These are phyloP conservation scores for Smutsia temminckii DNA, from an alignment of 2,797 vertebrate genomes.

Conservation along the genomic window DNA sequence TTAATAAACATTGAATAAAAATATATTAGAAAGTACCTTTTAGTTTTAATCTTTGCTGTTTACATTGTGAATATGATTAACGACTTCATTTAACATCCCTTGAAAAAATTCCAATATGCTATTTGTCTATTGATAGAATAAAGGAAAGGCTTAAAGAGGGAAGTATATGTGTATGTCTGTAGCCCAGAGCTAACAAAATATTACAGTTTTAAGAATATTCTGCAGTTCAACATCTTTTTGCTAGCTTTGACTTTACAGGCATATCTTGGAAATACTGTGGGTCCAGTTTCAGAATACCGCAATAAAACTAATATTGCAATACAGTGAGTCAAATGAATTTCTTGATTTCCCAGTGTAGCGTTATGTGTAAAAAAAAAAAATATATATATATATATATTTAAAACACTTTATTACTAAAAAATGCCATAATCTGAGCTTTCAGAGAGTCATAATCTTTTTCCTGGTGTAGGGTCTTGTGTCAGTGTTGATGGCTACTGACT, in stretches of 20 bases:
- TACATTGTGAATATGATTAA: constrained; percentile 1
- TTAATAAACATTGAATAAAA: constrained; percentile 56
- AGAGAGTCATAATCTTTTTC: too few relatives aligned
- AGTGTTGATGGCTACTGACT: too few relatives aligned
- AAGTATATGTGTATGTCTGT: constrained; percentile 6
- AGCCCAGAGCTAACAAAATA: constrained; percentile 44
- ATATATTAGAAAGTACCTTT: constrained; percentile 28
- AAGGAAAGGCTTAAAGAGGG: constrained; percentile 22
- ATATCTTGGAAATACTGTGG: too few relatives aligned
- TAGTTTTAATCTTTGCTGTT: constrained; percentile 51
- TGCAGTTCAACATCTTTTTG: constrained; percentile 72
- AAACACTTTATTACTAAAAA: too few relatives aligned
- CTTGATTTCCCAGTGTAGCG: too few relatives aligned
- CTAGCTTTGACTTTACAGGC: constrained; percentile 72
- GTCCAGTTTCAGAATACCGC: too few relatives aligned
- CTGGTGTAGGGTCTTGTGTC: too few relatives aligned
- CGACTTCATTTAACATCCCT: constrained; percentile 47
- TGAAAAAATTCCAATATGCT: constrained; percentile 42
- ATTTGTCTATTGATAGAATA: constrained; percentile 15
- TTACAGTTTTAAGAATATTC: constrained; percentile 31
- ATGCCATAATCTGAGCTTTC: too few relatives aligned
- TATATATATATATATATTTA: too few relatives aligned
- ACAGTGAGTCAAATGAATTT: too few relatives aligned
- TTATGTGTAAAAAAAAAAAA: too few relatives aligned
- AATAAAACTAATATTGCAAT: too few relatives aligned